phyloP scores from a whole-genome alignment of 1,140 invertebrate species.

The Pseudomyrmex gracilis region DNA sequence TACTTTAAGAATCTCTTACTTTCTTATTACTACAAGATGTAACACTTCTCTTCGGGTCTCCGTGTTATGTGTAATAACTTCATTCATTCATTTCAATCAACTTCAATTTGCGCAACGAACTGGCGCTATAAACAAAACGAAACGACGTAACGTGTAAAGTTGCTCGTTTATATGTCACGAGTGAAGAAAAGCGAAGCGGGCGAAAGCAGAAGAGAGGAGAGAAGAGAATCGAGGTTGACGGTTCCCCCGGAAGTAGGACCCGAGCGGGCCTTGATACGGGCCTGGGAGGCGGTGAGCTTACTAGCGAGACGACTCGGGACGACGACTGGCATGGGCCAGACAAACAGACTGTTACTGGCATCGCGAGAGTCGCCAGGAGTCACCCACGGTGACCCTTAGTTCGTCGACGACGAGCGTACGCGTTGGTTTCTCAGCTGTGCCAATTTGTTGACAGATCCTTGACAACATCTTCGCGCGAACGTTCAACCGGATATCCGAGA shows the following conservation, averaged over 20 bases:
- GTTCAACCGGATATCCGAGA: not conserved
- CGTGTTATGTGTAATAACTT: no score
- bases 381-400: constrained; percentile 66
- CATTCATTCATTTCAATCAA: no score
- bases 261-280: constrained; percentile 60
- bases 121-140: no score
- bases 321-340: constrained; percentile 77
- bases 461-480: not conserved
- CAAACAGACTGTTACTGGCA: constrained; percentile 80
- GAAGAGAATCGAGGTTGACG: constrained; percentile 27
- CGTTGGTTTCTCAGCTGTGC: constrained; percentile 7
- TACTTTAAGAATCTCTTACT: no score
- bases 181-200: no score
- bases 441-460: constrained; percentile 2
- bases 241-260: constrained; percentile 6
- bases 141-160: no score
- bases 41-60: no score
- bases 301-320: constrained; percentile 73
- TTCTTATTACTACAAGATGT: no score
- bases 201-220: not conserved
- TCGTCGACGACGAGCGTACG: constrained; percentile 26
- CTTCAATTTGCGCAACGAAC: no score
- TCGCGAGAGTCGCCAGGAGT: constrained; percentile 76
- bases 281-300: constrained; percentile 80
- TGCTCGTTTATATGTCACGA: no score